phyloP scores from a whole-genome alignment of 1,140 invertebrate species.

The Dendrolimus kikuchii region DNA sequence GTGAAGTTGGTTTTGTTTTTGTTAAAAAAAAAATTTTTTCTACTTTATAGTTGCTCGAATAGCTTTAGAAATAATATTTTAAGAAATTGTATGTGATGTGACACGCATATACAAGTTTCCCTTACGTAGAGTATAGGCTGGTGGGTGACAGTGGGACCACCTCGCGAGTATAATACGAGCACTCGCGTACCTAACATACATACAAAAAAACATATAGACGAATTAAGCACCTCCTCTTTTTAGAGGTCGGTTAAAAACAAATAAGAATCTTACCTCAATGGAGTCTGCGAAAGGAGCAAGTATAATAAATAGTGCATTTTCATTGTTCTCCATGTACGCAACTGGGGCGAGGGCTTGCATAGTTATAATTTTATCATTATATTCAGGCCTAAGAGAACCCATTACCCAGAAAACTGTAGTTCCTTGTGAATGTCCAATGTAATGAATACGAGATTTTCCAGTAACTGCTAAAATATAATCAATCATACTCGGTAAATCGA shows the following conservation, averaged over 20 bases:
- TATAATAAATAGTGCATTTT: constrained; percentile 35
- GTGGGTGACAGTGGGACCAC: too few relatives aligned
- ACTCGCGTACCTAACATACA: too few relatives aligned
- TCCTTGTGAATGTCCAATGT: constrained; percentile 72
- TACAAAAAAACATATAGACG: too few relatives aligned
- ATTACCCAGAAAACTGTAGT: constrained; percentile 75
- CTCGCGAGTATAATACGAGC: too few relatives aligned
- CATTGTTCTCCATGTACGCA: constrained; percentile 54
- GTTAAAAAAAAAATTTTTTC: too few relatives aligned
- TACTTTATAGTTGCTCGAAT: too few relatives aligned
- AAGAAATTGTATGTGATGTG: too few relatives aligned
- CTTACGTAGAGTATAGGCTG: too few relatives aligned
- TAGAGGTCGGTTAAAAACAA: not conserved
- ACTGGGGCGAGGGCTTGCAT: constrained; percentile 77
- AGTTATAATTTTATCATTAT: constrained; percentile 71
- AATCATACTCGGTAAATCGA: constrained; percentile 77
- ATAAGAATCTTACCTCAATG: constrained; percentile 21
- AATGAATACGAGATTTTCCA: constrained; percentile 58
- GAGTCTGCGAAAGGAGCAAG: constrained; percentile 18
- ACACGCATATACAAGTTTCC: too few relatives aligned
- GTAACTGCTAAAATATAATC: constrained; percentile 73
- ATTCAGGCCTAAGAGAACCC: constrained; percentile 72
- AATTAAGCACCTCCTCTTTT: too few relatives aligned
- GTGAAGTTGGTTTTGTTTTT: too few relatives aligned
- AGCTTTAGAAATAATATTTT: too few relatives aligned